Percentiles rank a stretch among this genome's conserved stretches.
Evolutionary conservation across 2,797 vertebrate species (phyloP).

Genomic region (Geotria australis): DNA sequence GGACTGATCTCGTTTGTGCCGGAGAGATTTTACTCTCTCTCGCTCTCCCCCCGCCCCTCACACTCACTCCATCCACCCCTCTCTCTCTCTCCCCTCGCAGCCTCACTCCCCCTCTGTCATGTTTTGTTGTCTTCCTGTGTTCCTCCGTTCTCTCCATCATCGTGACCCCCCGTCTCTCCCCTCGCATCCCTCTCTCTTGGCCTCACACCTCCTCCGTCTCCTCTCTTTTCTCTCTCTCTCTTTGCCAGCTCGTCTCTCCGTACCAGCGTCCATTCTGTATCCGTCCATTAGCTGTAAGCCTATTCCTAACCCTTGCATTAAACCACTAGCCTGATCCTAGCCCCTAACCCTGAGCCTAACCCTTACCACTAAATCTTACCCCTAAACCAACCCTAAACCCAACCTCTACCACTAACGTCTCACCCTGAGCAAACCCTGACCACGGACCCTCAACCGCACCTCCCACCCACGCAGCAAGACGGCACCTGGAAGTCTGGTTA

Average conservation of each 20-base stretch:
- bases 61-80: not conserved
- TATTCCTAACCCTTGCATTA: too few species aligned
- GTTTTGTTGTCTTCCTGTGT: not conserved
- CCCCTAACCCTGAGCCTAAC: too few species aligned
- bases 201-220: not conserved
- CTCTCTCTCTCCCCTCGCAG: not conserved
- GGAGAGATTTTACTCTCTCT: not conserved
- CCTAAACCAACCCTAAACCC: too few species aligned
- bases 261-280: not conserved
- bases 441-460: too few species aligned
- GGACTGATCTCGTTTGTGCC: too few species aligned
- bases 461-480: too few species aligned
- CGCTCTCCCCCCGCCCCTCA: not conserved
- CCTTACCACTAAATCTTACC: too few species aligned
- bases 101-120: not conserved
- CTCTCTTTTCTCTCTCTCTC: not conserved
- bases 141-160: not conserved
- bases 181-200: not conserved
- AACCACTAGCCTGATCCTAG: too few species aligned
- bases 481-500: too few species aligned
- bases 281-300: too few species aligned
- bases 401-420: too few species aligned
- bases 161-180: not conserved
- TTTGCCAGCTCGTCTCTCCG: not conserved
- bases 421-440: too few species aligned